Evolutionary conservation across 2,113 vertebrate species (phyloP).

Genomic region (Saccopteryx bilineata): DNA sequence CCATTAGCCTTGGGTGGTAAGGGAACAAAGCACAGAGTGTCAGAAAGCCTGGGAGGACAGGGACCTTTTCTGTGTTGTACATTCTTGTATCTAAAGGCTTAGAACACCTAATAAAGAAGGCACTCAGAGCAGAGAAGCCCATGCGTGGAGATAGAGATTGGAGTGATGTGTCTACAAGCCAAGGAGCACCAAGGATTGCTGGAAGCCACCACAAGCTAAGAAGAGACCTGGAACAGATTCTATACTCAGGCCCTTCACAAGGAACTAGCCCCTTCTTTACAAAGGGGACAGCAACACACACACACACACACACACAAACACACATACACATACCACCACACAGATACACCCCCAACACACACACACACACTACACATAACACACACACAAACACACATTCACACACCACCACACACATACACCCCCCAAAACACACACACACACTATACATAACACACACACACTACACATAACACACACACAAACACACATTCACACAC

Average conservation of each 20-base stretch:
- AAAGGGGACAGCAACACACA: not conserved
- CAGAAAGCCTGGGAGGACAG: too few species aligned
- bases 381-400: not conserved
- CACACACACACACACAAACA: not conserved
- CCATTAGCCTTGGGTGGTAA: not conserved
- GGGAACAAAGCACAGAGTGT: not conserved
- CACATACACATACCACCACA: not conserved
- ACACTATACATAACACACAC: not conserved
- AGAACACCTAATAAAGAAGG: not conserved
- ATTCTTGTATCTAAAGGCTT: not conserved
- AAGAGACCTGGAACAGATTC: not conserved
- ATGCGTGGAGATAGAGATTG: not conserved
- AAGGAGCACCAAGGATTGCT: not conserved
- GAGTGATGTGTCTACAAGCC: not conserved
- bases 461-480: too few species aligned
- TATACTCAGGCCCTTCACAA: too few species aligned
- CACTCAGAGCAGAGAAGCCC: not conserved
- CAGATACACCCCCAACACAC: not conserved
- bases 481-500: rapidly evolving
- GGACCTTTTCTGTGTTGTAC: not conserved
- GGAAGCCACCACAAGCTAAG: too few species aligned
- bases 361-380: too few species aligned
- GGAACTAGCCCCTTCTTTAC: not conserved
- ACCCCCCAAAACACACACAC: too few species aligned
- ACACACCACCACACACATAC: not conserved